Evolutionary conservation across 1,140 invertebrate genomes (phyloP).

Genomic region (Mactra quadrangularis): DNA sequence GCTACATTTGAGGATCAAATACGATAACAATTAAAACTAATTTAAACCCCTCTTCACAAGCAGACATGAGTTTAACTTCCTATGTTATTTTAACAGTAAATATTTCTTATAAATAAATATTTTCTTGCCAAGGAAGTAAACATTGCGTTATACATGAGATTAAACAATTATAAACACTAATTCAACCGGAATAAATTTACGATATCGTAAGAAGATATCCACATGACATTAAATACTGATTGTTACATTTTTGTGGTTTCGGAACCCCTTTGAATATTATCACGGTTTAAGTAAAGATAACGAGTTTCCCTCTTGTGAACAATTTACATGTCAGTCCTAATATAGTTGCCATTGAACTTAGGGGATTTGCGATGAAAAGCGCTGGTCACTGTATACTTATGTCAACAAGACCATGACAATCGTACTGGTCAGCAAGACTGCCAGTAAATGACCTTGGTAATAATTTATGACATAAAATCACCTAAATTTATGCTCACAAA

Average conservation of each 20-base stretch:
- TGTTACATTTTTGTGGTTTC: conserved; percentile 42
- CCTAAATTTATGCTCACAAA: too few relatives aligned
- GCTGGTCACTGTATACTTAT: too few relatives aligned
- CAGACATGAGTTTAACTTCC: conserved; percentile 3
- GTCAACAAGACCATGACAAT: background rate
- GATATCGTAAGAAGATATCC: conserved; percentile 25
- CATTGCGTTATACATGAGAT: conserved; percentile 5
- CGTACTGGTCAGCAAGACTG: background rate
- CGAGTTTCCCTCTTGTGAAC: background rate
- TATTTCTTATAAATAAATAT: conserved; percentile 51
- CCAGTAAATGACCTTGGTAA: background rate
- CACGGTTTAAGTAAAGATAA: conserved; percentile 28
- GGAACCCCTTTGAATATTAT: conserved; percentile 11
- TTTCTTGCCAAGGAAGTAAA: conserved; percentile 34
- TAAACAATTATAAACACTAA: conserved; percentile 30
- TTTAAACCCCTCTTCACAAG: conserved; percentile 33
- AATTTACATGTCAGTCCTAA: background rate
- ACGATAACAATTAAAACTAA: conserved; percentile 29
- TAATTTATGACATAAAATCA: too few relatives aligned
- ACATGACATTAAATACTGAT: conserved; percentile 13
- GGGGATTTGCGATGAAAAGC: background rate
- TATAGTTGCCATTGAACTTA: conserved; percentile 1
- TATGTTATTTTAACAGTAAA: conserved; percentile 41
- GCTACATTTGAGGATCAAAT: conserved; percentile 16
- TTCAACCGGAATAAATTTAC: conserved; percentile 31